Conservation (phyloP, 2,113 vertebrate species). For the Pygoscelis adeliae region DNA sequence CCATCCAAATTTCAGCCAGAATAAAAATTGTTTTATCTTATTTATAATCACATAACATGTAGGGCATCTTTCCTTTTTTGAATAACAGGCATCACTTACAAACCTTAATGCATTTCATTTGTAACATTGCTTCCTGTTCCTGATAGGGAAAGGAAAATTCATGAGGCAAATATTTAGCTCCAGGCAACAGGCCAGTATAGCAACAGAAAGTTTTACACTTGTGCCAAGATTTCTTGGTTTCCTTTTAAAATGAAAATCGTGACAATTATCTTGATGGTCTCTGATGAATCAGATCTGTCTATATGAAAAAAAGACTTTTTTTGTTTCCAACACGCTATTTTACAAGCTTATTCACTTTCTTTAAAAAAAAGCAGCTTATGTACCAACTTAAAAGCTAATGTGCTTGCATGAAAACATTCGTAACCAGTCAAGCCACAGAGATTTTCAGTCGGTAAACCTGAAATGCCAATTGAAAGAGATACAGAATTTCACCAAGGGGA, state of each 20-base stretch:
- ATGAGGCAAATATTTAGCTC: constrained; percentile 76
- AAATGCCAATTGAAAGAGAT: constrained; percentile 53
- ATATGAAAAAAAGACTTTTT: constrained; percentile 67
- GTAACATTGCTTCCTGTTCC: constrained; percentile 78
- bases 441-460: constrained; percentile 58
- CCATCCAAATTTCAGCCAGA: background rate
- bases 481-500: background rate
- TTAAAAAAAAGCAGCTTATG: constrained; percentile 63
- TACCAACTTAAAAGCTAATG: constrained; percentile 72
- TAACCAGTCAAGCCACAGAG: constrained; percentile 70
- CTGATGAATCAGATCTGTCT: constrained; percentile 79
- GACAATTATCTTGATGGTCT: constrained; percentile 83
- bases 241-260: constrained; percentile 82
- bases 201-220: constrained; percentile 77
- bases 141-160: constrained; percentile 75
- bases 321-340: constrained; percentile 70
- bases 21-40: background rate
- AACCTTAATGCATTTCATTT: constrained; percentile 75
- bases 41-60: background rate
- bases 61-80: constrained; percentile 32
- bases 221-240: constrained; percentile 77
- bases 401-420: constrained; percentile 74
- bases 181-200: constrained; percentile 77
- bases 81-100: constrained; percentile 47
- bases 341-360: constrained; percentile 74